Conservation (phyloP, 2,888 invertebrate genomes). For the Euclidia mi region DNA sequence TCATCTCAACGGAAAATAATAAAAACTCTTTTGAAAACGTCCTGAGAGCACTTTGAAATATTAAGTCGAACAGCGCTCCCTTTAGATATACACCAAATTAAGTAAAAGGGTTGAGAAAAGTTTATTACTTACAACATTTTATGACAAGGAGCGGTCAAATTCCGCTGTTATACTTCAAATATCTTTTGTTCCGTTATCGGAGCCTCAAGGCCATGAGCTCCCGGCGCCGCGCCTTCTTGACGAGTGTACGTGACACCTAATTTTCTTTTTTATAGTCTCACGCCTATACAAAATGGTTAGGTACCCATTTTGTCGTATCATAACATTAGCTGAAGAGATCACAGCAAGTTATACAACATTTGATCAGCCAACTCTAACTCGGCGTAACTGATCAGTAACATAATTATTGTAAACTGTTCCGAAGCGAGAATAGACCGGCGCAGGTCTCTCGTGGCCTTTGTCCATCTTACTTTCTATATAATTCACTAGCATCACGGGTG, state of each 20-base stretch:
- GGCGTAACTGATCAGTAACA: too few species aligned
- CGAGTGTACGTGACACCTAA: too few species aligned
- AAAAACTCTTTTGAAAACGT: constrained; percentile 29
- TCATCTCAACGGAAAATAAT: constrained; percentile 13
- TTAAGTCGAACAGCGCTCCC: constrained; percentile 28
- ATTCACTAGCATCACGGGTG: constrained; percentile 10
- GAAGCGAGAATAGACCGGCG: not conserved
- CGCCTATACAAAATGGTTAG: too few species aligned
- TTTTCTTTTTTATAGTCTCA: too few species aligned
- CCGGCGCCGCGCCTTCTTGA: too few species aligned
- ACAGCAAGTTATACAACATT: too few species aligned
- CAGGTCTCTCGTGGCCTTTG: constrained; percentile 2
- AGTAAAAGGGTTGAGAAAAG: constrained; percentile 1
- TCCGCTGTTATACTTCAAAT: constrained; percentile 2
- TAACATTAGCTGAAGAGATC: too few species aligned
- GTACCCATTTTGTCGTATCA: too few species aligned
- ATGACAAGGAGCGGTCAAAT: constrained; percentile 14
- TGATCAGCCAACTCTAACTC: too few species aligned
- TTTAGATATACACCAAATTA: constrained; percentile 12
- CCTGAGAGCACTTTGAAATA: constrained; percentile 33
- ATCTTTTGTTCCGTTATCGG: too few species aligned
- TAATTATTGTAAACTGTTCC: constrained; percentile 2
- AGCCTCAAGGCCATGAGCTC: too few species aligned
- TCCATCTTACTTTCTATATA: constrained; percentile 12
- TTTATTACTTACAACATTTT: constrained; percentile 8